Evolutionary conservation across 1,140 invertebrate species (phyloP).

Genomic region (Holotrichia oblita): DNA sequence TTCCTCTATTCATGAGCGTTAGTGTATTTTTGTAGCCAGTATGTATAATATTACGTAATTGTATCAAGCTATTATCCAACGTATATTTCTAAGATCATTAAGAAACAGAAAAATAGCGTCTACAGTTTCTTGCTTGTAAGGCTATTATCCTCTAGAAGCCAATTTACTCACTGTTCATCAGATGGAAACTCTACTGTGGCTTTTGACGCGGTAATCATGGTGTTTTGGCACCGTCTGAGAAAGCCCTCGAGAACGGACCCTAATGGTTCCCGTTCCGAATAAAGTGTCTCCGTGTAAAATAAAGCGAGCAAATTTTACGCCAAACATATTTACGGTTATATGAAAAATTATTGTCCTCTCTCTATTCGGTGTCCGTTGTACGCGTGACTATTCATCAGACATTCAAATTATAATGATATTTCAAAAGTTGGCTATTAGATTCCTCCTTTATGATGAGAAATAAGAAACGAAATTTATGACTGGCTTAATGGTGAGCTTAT

Average conservation of each 20-base stretch:
- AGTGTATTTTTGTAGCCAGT: too few species aligned
- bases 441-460: neutral
- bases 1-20: too few species aligned
- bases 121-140: too few species aligned
- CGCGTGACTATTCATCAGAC: neutral
- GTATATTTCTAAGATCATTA: too few species aligned
- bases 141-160: neutral
- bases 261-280: neutral
- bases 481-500: neutral
- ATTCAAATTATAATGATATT: neutral
- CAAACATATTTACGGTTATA: neutral
- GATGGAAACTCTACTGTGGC: neutral
- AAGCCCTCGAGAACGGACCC: neutral
- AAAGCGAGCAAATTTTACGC: neutral
- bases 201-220: neutral
- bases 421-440: neutral
- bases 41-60: too few species aligned
- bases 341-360: neutral
- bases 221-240: neutral
- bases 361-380: neutral
- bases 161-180: neutral
- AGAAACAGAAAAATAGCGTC: too few species aligned
- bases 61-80: too few species aligned
- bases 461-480: neutral
- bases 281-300: neutral